These are phyloP conservation scores for Periphyllus acericola DNA, from an alignment of 2,888 invertebrate genomes.

Conservation along the genomic window DNA sequence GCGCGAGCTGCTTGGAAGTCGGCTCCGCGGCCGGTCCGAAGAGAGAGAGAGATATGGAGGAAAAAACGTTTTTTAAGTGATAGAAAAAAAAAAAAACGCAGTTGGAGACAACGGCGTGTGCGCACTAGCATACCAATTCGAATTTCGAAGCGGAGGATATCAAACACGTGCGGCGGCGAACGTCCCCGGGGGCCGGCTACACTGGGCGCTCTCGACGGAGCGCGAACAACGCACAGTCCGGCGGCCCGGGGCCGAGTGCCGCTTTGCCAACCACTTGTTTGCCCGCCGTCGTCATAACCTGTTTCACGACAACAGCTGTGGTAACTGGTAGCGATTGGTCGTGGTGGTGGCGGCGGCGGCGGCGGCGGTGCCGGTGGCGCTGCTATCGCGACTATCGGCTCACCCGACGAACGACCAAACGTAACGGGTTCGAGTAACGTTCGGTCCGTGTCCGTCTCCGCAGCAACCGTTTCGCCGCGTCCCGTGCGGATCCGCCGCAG, in stretches of 20 bases:
- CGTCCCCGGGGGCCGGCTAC: constrained; percentile 17
- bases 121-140: neutral
- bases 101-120: neutral
- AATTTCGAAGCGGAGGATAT: neutral
- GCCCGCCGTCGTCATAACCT: constrained; percentile 32
- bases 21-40: neutral
- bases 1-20: neutral
- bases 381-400: constrained; percentile 24
- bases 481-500: neutral
- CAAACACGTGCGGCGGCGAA: constrained; percentile 1
- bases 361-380: constrained; percentile 28
- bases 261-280: constrained; percentile 41
- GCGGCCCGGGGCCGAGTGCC: neutral
- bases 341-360: too few species aligned
- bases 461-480: constrained; percentile 11
- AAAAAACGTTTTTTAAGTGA: neutral
- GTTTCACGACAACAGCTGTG: constrained; percentile 39
- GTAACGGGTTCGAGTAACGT: constrained; percentile 49
- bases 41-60: neutral
- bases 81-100: neutral
- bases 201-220: neutral
- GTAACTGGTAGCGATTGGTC: too few species aligned
- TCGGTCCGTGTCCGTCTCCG: constrained; percentile 9
- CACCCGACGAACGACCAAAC: constrained; percentile 3
- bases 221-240: neutral